A percentile compares a stretch with the other conserved stretches of the same genome.
Evolutionary conservation across 2,797 vertebrate genomes (phyloP).

Genomic region (Pogonophryne albipinna): DNA sequence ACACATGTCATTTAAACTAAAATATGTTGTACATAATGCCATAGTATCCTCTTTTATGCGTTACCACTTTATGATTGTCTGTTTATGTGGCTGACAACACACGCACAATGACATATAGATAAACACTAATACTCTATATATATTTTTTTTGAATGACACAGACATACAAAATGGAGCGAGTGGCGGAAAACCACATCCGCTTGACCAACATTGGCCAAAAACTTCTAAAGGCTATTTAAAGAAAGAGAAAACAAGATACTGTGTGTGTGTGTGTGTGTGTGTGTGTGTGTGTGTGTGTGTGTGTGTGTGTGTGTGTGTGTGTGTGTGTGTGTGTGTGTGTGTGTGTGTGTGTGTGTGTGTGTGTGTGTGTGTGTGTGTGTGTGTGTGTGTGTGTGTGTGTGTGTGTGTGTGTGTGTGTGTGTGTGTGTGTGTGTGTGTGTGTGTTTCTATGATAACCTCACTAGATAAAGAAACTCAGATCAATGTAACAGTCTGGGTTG

Average conservation of each 20-base stretch:
- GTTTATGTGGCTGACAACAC: neutral
- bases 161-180: neutral
- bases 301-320: neutral
- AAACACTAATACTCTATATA: neutral
- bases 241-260: neutral
- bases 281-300: neutral
- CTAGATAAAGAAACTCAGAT: too few species aligned
- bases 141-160: neutral
- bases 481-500: too few species aligned
- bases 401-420: neutral
- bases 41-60: too few species aligned
- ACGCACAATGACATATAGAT: neutral
- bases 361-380: neutral
- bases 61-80: neutral
- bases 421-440: too few species aligned
- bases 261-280: neutral
- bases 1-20: neutral
- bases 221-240: constrained; percentile 10
- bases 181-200: constrained; percentile 11
- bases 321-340: constrained; percentile 3
- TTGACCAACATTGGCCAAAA: constrained; percentile 24
- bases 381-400: neutral
- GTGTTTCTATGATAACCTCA: too few species aligned
- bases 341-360: neutral
- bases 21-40: neutral